These are phyloP conservation scores for Neolamprologus variostigma DNA, from an alignment of 2,113 vertebrate genomes.

Conservation along the genomic window DNA sequence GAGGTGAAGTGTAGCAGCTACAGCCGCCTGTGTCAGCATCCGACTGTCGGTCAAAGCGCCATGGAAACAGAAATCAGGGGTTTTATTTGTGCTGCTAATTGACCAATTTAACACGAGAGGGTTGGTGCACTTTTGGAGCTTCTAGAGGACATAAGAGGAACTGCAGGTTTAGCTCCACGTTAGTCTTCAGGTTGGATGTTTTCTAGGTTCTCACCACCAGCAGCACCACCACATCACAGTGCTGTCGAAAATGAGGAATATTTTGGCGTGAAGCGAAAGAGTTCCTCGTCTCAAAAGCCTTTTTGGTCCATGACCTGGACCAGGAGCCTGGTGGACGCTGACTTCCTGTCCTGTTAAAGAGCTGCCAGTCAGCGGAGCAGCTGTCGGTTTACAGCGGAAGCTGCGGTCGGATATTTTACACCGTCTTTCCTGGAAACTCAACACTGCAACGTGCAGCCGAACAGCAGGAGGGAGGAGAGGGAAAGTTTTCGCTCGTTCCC, in stretches of 20 bases:
- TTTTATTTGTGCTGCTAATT: not conserved
- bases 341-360: slow-evolving; percentile 39
- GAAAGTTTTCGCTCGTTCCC: slow-evolving; percentile 35
- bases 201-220: not conserved
- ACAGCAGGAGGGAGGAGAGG: slow-evolving; percentile 37
- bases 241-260: not conserved
- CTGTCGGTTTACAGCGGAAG: slow-evolving; percentile 50
- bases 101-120: accelerated
- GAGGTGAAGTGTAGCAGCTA: not conserved
- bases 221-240: not conserved
- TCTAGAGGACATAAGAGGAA: not conserved
- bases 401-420: slow-evolving; percentile 40
- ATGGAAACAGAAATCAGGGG: not conserved
- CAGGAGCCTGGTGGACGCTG: not conserved
- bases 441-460: slow-evolving; percentile 5
- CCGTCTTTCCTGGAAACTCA: slow-evolving; percentile 56
- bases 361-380: slow-evolving; percentile 33
- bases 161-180: not conserved
- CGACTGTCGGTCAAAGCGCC: not conserved
- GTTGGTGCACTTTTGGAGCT: accelerated
- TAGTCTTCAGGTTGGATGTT: not conserved
- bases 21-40: not conserved
- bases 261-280: not conserved
- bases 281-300: not conserved
- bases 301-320: not conserved